Evolutionary conservation across 2,888 invertebrate genomes (phyloP), one percentile per base, ranked within the genome.

Genomic region (Apomyelois bistriatella): DNA sequence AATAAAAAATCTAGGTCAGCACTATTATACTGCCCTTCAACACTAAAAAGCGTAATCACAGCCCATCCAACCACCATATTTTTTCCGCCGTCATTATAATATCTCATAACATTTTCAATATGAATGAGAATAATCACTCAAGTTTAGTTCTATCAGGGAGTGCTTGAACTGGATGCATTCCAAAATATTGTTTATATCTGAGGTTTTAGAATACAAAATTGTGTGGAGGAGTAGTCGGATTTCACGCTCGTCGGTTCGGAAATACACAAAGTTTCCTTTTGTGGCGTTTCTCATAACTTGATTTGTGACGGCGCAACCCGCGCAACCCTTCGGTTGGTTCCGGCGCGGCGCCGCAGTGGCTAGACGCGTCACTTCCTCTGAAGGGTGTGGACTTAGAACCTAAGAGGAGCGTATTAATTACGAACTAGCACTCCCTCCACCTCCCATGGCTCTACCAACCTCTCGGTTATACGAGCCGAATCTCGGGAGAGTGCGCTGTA

Each of bases 261-360:
- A 88, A 88, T 88, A 87, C 88, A 84, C 85, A 82, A 88, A 90
- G 88, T 89, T 89, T 90, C 89, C 89, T 89, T 85, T 88, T 89
- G 89, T 89, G 88, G 88, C 82, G 79, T 81, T 82, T 83, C 82
- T 86, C 86, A 86, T 89, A 90, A 90, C 81, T 90, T 89, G 89
- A 90, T 90, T 90, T 90, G 90, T 88, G 87, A 86, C 85, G 76
- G 79, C 77, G 76, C 86, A 89, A 88, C 89, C 90, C 88, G 79
- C 77, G 76, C 87, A 89, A 89, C 90, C 90, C 89, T 90, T 89
- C 86, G 83, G 64, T 64, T 68, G 32, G 75, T 80, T 85, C 86
- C 88, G 86, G 83, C 62, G 70, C 72, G 89, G 89, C 88, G 89
- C 89, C 89, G 87, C 79, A 62, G 66, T 72, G 89, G 78, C 89